Evolutionary conservation across 2,113 vertebrate species (phyloP).

Genomic region (Hypocryptadius cinnamomeus): DNA sequence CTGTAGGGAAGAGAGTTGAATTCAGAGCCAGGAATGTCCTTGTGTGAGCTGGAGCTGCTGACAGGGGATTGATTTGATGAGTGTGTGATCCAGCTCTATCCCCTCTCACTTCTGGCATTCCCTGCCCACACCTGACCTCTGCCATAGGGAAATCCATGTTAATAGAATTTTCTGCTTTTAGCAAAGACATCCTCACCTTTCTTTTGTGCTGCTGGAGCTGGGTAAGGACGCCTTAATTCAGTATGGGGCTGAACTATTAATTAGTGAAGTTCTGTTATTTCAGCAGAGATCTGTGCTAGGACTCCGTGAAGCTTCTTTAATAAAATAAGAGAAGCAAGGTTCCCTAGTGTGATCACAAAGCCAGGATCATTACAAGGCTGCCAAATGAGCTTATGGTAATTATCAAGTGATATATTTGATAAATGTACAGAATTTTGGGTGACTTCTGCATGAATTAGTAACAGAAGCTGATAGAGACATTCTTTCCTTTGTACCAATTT

Average conservation of each 20-base stretch:
- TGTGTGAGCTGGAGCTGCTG: not conserved
- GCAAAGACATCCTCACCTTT: constrained; percentile 15
- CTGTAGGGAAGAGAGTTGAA: not conserved
- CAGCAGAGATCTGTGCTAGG: not conserved
- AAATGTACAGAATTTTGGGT: not conserved
- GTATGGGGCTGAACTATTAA: constrained; percentile 12
- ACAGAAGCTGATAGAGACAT: not conserved
- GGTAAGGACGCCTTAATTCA: not conserved
- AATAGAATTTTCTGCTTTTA: not conserved
- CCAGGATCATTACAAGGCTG: not conserved
- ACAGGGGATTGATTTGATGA: not conserved
- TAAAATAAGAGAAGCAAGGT: constrained; percentile 4
- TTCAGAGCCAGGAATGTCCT: not conserved
- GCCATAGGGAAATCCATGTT: not conserved
- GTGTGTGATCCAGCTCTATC: not conserved
- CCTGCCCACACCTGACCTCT: not conserved
- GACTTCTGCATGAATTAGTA: not conserved
- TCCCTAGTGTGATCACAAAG: constrained; percentile 24
- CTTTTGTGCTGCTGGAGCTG: not conserved
- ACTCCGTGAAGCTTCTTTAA: not conserved
- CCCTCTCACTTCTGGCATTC: not conserved
- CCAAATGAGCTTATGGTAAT: constrained; percentile 30
- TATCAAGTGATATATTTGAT: constrained; percentile 22
- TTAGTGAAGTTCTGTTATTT: constrained; percentile 16
- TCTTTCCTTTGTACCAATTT: not conserved